A percentile compares a stretch with the other conserved stretches of the same genome.
Evolutionary conservation across 2,888 invertebrate species (phyloP).

Genomic region (Morpho achilles): DNA sequence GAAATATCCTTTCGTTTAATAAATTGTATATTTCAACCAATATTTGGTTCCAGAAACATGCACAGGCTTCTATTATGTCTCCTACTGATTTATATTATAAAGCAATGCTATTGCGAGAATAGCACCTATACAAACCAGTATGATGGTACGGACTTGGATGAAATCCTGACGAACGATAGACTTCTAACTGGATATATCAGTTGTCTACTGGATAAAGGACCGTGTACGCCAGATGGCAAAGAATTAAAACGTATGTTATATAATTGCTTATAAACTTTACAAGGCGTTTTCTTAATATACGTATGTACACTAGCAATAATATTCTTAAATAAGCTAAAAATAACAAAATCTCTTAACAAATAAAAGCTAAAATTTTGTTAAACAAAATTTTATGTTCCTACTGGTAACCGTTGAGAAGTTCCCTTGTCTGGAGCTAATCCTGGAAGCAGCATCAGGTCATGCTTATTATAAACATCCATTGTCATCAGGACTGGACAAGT

Average conservation of each 20-base stretch:
- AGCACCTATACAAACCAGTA: constrained; percentile 82
- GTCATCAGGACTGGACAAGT: too few species aligned
- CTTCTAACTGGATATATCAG: constrained; percentile 84
- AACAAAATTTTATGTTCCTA: too few species aligned
- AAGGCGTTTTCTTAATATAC: neutral
- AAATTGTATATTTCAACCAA: neutral
- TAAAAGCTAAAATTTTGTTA: too few species aligned
- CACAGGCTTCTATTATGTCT: constrained; percentile 16
- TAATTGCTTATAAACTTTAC: neutral
- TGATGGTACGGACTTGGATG: constrained; percentile 85
- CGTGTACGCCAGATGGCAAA: constrained; percentile 85
- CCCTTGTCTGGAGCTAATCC: too few species aligned
- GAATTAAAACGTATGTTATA: constrained; percentile 82
- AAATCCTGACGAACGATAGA: constrained; percentile 83
- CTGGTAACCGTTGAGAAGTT: too few species aligned
- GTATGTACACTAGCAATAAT: too few species aligned
- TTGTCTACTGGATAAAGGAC: constrained; percentile 82
- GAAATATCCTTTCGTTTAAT: too few species aligned
- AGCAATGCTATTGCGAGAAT: constrained; percentile 19
- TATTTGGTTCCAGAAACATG: constrained; percentile 25
- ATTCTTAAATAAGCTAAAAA: too few species aligned
- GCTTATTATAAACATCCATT: too few species aligned
- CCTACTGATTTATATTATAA: constrained; percentile 21
- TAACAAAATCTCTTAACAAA: too few species aligned
- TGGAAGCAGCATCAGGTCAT: too few species aligned